Percentiles rank a stretch among this genome's conserved stretches.
phyloP scores from a whole-genome alignment of 2,113 vertebrate genomes.

The Plestiodon gilberti region DNA sequence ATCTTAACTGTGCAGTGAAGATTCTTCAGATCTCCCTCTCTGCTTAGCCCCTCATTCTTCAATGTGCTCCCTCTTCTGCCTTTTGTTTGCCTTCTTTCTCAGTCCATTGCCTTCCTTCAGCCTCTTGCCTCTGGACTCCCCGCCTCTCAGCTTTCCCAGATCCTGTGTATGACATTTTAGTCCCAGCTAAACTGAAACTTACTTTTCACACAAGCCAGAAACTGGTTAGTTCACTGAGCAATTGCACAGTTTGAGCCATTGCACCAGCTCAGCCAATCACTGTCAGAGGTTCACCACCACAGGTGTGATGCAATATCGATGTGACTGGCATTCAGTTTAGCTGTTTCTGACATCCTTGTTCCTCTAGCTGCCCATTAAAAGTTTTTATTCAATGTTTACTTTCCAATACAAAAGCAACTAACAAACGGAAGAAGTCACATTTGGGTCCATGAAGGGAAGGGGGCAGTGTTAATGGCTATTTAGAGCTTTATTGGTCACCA shows the following conservation, averaged over 20 bases:
- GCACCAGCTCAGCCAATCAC: not conserved
- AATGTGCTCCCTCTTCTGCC: no score
- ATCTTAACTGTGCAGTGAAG: not conserved
- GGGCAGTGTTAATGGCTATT: no score
- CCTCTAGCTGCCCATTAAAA: no score
- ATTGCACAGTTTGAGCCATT: not conserved
- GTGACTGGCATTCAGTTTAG: not conserved
- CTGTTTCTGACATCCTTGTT: not conserved
- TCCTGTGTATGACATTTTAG: not conserved
- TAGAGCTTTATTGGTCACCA: no score
- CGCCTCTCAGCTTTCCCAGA: not conserved
- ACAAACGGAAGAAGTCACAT: no score
- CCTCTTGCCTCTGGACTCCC: not conserved
- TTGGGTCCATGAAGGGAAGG: no score
- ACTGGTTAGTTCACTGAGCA: not conserved
- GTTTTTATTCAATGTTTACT: no score
- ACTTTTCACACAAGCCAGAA: not conserved
- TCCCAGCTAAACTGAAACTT: not conserved
- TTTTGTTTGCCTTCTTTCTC: not conserved
- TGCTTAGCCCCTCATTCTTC: not conserved
- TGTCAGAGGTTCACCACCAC: not conserved
- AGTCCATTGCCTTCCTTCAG: not conserved
- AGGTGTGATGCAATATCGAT: no score
- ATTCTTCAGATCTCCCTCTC: not conserved
- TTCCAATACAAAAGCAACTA: no score